Evolutionary conservation across 2,888 invertebrate species (phyloP).

Genomic region (Synanthedon tipuliformis): DNA sequence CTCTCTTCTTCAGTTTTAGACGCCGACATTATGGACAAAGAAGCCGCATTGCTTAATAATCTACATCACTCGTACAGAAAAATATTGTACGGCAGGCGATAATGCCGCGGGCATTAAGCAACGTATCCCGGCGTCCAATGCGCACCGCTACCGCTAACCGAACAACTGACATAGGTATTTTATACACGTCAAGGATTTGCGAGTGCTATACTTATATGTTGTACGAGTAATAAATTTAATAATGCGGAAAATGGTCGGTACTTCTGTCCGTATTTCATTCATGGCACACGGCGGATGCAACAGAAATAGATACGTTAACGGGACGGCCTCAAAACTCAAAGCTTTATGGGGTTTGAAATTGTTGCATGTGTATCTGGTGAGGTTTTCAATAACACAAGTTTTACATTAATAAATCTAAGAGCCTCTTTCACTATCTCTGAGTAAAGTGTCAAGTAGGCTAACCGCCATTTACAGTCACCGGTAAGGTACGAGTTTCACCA

Average conservation of each 20-base stretch:
- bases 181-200: slow-evolving; percentile 49
- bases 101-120: slow-evolving; percentile 17
- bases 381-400: too few relatives aligned
- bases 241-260: slow-evolving; percentile 23
- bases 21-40: slow-evolving; percentile 39
- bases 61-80: not conserved
- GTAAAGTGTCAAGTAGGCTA: too few relatives aligned
- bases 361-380: too few relatives aligned
- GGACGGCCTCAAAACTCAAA: not conserved
- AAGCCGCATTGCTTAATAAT: too few relatives aligned
- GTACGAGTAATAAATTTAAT: slow-evolving; percentile 28
- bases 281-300: slow-evolving; percentile 19
- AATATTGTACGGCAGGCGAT: not conserved
- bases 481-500: too few relatives aligned
- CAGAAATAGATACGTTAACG: slow-evolving; percentile 17
- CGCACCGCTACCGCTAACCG: slow-evolving; percentile 35
- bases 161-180: slow-evolving; percentile 26
- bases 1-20: slow-evolving; percentile 45
- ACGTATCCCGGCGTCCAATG: slow-evolving; percentile 14
- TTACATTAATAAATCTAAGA: too few relatives aligned
- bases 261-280: slow-evolving; percentile 21
- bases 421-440: too few relatives aligned
- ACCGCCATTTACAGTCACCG: too few relatives aligned
- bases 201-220: slow-evolving; percentile 17
- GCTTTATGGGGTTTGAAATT: too few relatives aligned